phyloP scores from a whole-genome alignment of 2,888 invertebrate genomes.

The Leucophora obtusa region DNA sequence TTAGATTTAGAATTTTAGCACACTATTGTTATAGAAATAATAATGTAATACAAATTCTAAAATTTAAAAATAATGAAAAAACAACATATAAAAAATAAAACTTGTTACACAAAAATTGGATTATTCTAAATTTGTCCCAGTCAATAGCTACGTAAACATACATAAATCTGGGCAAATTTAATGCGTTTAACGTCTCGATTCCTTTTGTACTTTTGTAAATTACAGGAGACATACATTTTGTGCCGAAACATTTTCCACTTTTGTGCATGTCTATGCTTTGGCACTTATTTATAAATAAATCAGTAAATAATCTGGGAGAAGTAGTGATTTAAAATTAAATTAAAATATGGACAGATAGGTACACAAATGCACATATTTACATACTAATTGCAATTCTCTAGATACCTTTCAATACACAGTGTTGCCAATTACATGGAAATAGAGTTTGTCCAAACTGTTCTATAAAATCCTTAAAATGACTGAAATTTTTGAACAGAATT shows the following conservation, averaged over 20 bases:
- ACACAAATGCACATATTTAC: constrained; percentile 2
- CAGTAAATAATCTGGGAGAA: constrained; percentile 33
- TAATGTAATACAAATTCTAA: too few species aligned
- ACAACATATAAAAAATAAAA: constrained; percentile 22
- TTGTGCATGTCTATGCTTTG: background rate
- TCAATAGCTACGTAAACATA: constrained; percentile 36
- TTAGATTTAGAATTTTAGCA: too few species aligned
- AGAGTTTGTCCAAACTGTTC: too few species aligned
- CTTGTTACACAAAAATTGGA: constrained; percentile 45
- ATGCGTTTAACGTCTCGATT: constrained; percentile 34
- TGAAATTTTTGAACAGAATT: too few species aligned
- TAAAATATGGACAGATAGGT: constrained; percentile 20
- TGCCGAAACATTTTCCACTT: background rate
- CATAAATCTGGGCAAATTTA: constrained; percentile 49
- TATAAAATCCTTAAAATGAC: too few species aligned
- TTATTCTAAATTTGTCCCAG: constrained; percentile 54
- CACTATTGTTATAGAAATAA: too few species aligned
- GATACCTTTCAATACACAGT: background rate
- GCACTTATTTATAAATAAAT: constrained; percentile 27
- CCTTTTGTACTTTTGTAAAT: constrained; percentile 23
- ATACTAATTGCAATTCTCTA: background rate
- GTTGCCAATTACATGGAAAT: background rate
- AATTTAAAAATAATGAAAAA: too few species aligned
- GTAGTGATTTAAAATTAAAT: constrained; percentile 34
- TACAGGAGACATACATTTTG: constrained; percentile 38